Base-by-base conservation (phyloP, 2,797 vertebrate genomes). In the Cottoperca gobio region DNA sequence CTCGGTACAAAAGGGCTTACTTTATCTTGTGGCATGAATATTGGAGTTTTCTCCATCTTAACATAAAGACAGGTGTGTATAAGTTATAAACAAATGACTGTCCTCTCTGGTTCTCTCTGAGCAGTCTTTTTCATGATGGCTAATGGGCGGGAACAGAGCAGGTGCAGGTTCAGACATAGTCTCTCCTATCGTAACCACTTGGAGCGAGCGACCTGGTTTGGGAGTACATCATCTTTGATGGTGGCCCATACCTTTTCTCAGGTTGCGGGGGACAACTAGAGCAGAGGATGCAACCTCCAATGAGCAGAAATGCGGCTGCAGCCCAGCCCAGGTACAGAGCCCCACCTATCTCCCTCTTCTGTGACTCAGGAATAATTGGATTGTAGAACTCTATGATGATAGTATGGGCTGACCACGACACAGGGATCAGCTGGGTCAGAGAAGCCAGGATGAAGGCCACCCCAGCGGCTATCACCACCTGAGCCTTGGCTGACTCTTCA, bases 311-410 rank as follows among this genome's bases (percentile, higher is more conserved):
- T 0, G 95, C 94, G 0, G 97, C 88, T 0, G 96, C 95, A 0
- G 96, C 97, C 98, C 97, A 99, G 70, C 97, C 98, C 58, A 98
- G 87, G 58, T 99, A 99, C 85, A 99, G 92, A 0, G 95, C 95
- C 0, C 94, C 90, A 1, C 97, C 97, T 3, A 99, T 93, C 91
- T 99, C 97, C 54, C 96, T 93, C 86, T 97, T 98, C 93, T 95
- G 95, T 0, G 94, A 2, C 0, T 96, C 94, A 0, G 90, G 79
- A 61, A 96, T 91, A 50, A 92, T 0, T 0, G 94, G 91, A 65
- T 86, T 97, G 91, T 98, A 97, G 95, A 99, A 99, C 79, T 96
- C 95, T 71, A 85, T 84, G 79, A 99, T 91, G 87, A 98, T 96
- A 10, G 93, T 92, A 63, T 97, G 94, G 48, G 97, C 97, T 0